Conservation (phyloP, 2,888 invertebrate genomes). For the Pteria penguin region DNA sequence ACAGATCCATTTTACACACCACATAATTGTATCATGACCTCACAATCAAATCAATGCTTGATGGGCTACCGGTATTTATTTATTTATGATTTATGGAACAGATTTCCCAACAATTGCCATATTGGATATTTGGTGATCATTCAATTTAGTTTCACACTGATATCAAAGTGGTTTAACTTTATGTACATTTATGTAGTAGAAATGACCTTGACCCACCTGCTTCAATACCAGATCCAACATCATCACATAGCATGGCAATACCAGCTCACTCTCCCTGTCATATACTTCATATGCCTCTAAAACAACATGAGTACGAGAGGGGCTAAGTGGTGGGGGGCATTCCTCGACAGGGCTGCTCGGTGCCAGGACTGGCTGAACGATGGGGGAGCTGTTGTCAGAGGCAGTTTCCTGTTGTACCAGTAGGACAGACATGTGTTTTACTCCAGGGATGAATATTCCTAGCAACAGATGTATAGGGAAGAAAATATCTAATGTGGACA, state of each 20-base stretch:
- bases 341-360: slow-evolving; percentile 67
- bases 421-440: slow-evolving; percentile 81
- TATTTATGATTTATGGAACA: no score
- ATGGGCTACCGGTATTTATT: no score
- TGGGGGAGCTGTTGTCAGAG: slow-evolving; percentile 38
- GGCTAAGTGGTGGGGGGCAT: slow-evolving; percentile 71
- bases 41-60: no score
- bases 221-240: slow-evolving; percentile 97
- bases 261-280: slow-evolving; percentile 81
- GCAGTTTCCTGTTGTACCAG: slow-evolving; percentile 1
- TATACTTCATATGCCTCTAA: slow-evolving; percentile 68
- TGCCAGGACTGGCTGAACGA: slow-evolving; percentile 49
- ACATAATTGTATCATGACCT: no score
- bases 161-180: no score
- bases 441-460: slow-evolving; percentile 93
- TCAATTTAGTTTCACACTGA: no score
- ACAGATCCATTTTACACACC: no score
- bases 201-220: no score
- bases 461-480: slow-evolving; percentile 93
- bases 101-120: no score
- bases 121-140: no score
- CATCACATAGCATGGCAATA: slow-evolving; percentile 95
- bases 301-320: slow-evolving; percentile 61
- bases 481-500: slow-evolving; percentile 93
- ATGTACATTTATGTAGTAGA: no score